phyloP scores from a whole-genome alignment of 2,113 vertebrate species.

The Rhipidura dahli region DNA sequence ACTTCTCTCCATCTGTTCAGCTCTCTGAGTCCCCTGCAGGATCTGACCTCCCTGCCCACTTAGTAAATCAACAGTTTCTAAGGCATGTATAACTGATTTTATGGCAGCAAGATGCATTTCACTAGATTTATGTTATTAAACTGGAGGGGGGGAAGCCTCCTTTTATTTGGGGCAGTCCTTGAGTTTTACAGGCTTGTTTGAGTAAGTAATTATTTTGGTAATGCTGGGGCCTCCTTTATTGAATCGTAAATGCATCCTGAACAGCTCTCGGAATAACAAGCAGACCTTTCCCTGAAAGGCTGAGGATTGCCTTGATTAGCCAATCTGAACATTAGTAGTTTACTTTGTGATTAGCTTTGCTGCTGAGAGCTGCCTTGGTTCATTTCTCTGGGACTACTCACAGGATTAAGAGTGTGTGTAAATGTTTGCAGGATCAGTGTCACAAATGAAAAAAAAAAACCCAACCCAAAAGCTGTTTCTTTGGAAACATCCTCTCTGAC shows the following conservation, averaged over 20 bases:
- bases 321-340: constrained; percentile 43
- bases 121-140: constrained; percentile 75
- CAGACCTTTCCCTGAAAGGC: constrained; percentile 36
- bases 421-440: constrained; percentile 44
- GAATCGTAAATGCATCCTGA: constrained; percentile 73
- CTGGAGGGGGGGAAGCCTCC: constrained; percentile 37
- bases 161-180: constrained; percentile 67
- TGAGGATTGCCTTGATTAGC: constrained; percentile 37
- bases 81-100: constrained; percentile 66
- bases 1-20: neutral
- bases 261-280: constrained; percentile 44
- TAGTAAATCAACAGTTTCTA: constrained; percentile 60
- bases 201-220: constrained; percentile 78
- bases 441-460: neutral
- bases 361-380: constrained; percentile 32
- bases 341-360: constrained; percentile 31
- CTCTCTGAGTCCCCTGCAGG: neutral
- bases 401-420: neutral
- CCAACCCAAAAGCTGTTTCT: neutral
- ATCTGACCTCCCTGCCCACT: constrained; percentile 54
- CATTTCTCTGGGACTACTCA: constrained; percentile 7
- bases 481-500: constrained; percentile 71
- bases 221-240: constrained; percentile 71
- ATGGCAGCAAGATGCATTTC: constrained; percentile 73
- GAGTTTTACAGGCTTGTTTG: constrained; percentile 75